Percentiles rank a stretch among this genome's conserved stretches.
Evolutionary conservation across 2,113 vertebrate species (phyloP).

Genomic region (Equus quagga): DNA sequence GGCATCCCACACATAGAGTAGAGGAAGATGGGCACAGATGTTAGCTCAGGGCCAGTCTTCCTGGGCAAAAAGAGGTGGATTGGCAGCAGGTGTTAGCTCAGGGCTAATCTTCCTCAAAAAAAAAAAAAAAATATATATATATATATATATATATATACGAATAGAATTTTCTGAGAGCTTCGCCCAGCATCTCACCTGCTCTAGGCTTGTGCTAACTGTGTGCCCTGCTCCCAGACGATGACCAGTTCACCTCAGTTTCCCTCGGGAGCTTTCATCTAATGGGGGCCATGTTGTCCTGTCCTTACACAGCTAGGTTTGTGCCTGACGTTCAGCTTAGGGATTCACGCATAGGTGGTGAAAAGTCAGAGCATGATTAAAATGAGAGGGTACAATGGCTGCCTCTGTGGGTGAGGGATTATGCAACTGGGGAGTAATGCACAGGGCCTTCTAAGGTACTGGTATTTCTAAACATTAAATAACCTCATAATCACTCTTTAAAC

Average conservation of each 20-base stretch:
- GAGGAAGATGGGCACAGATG: too few species aligned
- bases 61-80: too few species aligned
- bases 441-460: neutral
- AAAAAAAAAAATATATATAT: too few species aligned
- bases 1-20: too few species aligned
- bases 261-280: neutral
- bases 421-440: neutral
- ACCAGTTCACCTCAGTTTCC: neutral
- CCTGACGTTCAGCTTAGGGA: neutral
- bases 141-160: too few species aligned
- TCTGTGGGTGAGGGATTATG: neutral
- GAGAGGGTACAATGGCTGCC: neutral
- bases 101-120: too few species aligned
- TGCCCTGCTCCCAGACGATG: neutral
- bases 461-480: slow-evolving; percentile 17
- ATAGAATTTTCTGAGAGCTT: neutral
- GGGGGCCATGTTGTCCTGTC: neutral
- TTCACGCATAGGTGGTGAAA: neutral
- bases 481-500: neutral
- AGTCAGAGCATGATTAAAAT: neutral
- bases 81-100: too few species aligned
- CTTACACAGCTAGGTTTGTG: neutral
- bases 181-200: neutral
- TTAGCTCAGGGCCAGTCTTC: too few species aligned
- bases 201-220: neutral